Conservation (phyloP, 2,113 vertebrate genomes). For the Siphamia tubifer region DNA sequence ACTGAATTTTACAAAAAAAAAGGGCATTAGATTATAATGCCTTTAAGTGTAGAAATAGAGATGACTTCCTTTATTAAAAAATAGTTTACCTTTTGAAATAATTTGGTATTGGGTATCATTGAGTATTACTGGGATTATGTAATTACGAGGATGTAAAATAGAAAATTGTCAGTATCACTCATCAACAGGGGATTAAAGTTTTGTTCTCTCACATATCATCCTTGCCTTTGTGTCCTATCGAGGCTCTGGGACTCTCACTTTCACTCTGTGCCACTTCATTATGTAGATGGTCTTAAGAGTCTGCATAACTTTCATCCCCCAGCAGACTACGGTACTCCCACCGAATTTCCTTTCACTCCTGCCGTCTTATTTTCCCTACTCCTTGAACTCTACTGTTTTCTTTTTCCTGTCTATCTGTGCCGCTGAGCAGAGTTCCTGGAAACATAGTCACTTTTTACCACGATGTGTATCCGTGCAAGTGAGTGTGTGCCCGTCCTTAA, state of each 20-base stretch:
- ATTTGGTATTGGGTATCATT: too few species aligned
- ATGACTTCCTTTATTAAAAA: too few species aligned
- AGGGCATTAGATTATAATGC: too few species aligned
- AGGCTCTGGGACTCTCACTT: neutral
- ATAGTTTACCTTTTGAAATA: too few species aligned
- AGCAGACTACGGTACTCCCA: neutral
- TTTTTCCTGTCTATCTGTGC: neutral
- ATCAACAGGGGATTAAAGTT: neutral
- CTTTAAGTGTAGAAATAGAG: too few species aligned
- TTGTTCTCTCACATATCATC: neutral
- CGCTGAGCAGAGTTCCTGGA: neutral
- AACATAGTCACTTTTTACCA: conserved; percentile 26
- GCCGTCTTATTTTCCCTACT: neutral
- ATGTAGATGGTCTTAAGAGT: neutral
- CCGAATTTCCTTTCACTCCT: neutral
- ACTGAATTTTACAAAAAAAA: too few species aligned
- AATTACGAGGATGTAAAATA: too few species aligned
- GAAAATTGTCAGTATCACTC: neutral
- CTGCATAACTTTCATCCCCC: conserved; percentile 14
- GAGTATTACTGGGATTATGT: too few species aligned
- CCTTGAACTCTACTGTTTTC: neutral
- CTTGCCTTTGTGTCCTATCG: neutral
- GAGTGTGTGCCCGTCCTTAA: conserved; percentile 23
- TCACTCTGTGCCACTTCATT: neutral
- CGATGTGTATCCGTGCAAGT: neutral